Percentiles rank a stretch among this genome's conserved stretches.
Conservation (phyloP, 2,113 vertebrate genomes). For the Chunga burmeisteri region DNA sequence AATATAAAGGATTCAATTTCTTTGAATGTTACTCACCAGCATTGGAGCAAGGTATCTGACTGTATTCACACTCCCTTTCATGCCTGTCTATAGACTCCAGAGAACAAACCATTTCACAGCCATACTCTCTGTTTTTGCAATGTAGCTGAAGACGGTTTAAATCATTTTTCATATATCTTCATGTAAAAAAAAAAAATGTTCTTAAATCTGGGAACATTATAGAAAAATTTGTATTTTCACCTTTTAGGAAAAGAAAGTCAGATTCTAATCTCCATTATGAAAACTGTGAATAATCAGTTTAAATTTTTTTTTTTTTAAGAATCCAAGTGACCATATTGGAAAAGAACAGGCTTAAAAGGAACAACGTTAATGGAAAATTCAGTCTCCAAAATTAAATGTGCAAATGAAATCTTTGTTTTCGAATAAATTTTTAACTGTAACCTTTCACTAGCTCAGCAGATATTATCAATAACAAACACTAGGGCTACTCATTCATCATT, state of each 20-base stretch:
- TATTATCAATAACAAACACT: not conserved
- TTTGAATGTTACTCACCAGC: conserved; percentile 70
- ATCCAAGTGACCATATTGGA: not conserved
- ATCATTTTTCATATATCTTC: conserved; percentile 90
- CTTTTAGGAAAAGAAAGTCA: not conserved
- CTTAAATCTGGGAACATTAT: not conserved
- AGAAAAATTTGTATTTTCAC: not conserved
- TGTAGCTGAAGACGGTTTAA: conserved; percentile 85
- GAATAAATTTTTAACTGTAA: not conserved
- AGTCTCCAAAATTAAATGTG: not conserved
- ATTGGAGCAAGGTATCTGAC: conserved; percentile 80
- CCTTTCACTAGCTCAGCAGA: not conserved
- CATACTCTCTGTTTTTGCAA: conserved; percentile 80
- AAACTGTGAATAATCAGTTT: not conserved
- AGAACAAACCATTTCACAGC: conserved; percentile 85
- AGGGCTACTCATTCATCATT: not conserved
- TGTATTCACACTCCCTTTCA: conserved; percentile 85
- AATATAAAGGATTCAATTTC: not conserved
- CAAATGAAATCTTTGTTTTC: not conserved
- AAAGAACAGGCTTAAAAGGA: not conserved
- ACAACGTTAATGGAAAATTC: not conserved
- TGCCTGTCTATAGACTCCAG: conserved; percentile 85
- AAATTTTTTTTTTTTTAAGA: not conserved
- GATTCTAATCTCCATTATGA: not conserved
- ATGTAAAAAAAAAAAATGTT: not conserved